Percentiles rank a stretch among this genome's conserved stretches.
phyloP scores from a whole-genome alignment of 2,797 vertebrate genomes.

The Acridotheres tristis region DNA sequence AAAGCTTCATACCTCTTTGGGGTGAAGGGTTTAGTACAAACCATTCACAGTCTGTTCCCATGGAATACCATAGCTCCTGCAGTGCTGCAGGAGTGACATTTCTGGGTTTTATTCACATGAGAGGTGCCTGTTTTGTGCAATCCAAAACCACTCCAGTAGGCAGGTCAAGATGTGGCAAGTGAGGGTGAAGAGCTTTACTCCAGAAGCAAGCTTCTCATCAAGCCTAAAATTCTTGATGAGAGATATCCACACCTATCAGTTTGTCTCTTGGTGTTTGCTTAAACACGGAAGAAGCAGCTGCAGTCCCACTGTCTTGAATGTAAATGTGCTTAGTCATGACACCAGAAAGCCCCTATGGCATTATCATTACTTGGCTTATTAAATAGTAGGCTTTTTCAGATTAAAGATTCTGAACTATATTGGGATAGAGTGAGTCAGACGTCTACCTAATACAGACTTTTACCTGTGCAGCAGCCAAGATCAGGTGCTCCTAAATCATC shows the following conservation, averaged over 20 bases:
- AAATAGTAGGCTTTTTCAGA: neutral
- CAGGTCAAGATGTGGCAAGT: neutral
- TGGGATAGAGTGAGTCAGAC: neutral
- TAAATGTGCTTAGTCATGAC: neutral
- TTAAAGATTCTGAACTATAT: neutral
- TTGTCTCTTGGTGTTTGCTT: neutral
- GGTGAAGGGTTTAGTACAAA: neutral
- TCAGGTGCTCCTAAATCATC: neutral
- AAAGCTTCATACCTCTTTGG: neutral
- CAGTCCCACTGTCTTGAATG: neutral
- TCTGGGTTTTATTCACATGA: neutral
- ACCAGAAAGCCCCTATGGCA: neutral
- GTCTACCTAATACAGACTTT: neutral
- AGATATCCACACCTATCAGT: neutral
- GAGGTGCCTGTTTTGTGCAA: neutral
- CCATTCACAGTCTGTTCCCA: neutral
- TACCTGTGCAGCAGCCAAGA: neutral
- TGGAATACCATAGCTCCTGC: neutral
- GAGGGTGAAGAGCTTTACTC: neutral
- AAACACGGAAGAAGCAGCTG: neutral
- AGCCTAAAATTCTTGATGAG: neutral
- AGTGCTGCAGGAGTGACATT: neutral
- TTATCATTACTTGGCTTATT: neutral
- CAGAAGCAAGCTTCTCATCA: neutral
- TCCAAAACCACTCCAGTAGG: neutral